These are phyloP conservation scores for Zapornia atra DNA, from an alignment of 2,113 vertebrate species.

Conservation along the genomic window DNA sequence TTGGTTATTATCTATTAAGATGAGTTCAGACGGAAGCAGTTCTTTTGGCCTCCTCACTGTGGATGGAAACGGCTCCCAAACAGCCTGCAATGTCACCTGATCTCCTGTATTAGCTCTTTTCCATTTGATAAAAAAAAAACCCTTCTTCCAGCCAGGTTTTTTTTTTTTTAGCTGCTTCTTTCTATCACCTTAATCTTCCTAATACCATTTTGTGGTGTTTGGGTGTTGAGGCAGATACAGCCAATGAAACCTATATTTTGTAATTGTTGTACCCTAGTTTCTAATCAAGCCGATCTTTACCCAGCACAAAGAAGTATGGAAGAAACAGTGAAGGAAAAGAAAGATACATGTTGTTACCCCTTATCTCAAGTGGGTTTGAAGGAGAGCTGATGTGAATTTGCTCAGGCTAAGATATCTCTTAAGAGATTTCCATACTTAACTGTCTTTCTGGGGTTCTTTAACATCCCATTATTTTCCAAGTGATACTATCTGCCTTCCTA, in stretches of 20 bases:
- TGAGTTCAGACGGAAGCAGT: not conserved
- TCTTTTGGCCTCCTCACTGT: not conserved
- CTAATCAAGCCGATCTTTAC: not conserved
- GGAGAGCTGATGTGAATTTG: not conserved
- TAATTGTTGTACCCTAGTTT: not conserved
- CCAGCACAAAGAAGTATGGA: not conserved
- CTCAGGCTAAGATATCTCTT: not conserved
- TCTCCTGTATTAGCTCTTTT: not conserved
- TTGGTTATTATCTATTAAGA: not conserved
- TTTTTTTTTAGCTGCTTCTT: not conserved
- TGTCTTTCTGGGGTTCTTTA: not conserved
- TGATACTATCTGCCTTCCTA: not conserved
- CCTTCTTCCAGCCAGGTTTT: not conserved
- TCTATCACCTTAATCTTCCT: not conserved
- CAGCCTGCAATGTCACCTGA: not conserved
- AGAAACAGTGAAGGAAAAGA: not conserved
- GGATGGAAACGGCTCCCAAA: not conserved
- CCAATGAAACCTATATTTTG: not conserved
- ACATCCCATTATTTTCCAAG: not conserved
- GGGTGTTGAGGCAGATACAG: not conserved
- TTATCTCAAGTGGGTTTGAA: not conserved
- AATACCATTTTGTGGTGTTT: not conserved
- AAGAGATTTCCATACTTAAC: not conserved
- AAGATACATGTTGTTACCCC: not conserved
- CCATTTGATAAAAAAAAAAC: not conserved